Base-by-base conservation (phyloP, 2,888 invertebrate species). In the Tetragnatha montana region DNA sequence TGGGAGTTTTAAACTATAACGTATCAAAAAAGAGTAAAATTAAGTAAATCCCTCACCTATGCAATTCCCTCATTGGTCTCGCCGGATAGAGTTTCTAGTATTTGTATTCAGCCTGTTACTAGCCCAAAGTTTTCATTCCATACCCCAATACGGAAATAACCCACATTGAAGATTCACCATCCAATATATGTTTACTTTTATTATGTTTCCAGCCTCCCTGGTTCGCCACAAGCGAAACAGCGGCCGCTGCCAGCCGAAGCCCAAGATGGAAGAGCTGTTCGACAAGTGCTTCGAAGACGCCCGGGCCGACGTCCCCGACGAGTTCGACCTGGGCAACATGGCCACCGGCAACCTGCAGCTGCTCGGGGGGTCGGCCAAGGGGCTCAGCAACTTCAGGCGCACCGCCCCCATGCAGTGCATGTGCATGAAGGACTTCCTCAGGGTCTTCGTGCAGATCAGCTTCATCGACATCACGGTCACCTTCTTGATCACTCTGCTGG, bases 391-490 rank as follows among this genome's bases (percentile, higher is more conserved):
- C 71, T 84, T 50, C 70, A 47, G 14, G 14, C 12, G 76, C 10
- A 21, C 7, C 10, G 35, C 21, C 10, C 76, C 76, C 10, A 12
- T 78, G 12, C 14, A 10, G n/a, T 78, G 78, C 70, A 6, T 17
- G 4, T 84, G 84, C 70, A 8, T 50, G 8, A 49, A 17, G 8
- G 49, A 84, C 47, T 0, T 12, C 1, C 19, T 76, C 14, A 19
- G 50, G 4, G 70, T 84, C 17, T 84, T 78, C 78, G n/a, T 84
- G 21, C 19, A 84, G 0, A 0, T 84, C 49, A 84, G 84, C 50
- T 84, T 84, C 78, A 12, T 84, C 8, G 84, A 84, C 50, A n/a
- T 84, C n/a, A 84, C 78, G 1, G 84, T 84, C 50, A 84, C 78
- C 8, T 84, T 60, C 21, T 4, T 84, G 1, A 49, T 84, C 19